Evolutionary conservation across 2,113 vertebrate genomes (phyloP).

Genomic region (Urocolius indicus): DNA sequence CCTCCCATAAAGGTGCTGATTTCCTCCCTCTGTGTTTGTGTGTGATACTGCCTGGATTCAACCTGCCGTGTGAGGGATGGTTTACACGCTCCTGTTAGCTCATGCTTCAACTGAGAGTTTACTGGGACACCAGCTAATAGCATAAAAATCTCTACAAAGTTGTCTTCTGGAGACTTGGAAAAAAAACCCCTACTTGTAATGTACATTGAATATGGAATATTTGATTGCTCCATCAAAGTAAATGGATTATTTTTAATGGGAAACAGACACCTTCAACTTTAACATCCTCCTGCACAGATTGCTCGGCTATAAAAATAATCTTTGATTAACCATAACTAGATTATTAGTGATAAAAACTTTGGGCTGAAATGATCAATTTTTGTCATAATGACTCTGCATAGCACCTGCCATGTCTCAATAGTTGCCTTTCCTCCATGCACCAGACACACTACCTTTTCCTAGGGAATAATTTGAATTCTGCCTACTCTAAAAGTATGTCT

Average conservation of each 20-base stretch:
- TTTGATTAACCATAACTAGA: background rate
- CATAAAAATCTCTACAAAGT: background rate
- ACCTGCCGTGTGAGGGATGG: background rate
- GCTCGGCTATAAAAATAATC: background rate
- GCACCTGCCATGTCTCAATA: background rate
- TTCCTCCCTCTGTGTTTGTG: background rate
- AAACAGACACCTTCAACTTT: background rate
- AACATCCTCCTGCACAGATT: background rate
- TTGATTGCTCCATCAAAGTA: background rate
- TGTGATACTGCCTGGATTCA: background rate
- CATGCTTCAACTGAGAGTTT: background rate
- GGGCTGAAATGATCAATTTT: background rate
- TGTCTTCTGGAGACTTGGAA: background rate
- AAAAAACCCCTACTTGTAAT: background rate
- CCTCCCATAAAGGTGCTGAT: background rate
- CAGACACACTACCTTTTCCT: background rate
- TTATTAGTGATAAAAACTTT: background rate
- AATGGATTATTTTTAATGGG: background rate
- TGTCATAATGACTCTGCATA: background rate
- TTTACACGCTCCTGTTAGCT: background rate
- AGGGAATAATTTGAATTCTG: background rate
- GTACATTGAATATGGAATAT: background rate
- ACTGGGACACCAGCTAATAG: background rate
- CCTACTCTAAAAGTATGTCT: background rate
- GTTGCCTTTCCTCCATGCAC: background rate